A percentile compares a stretch with the other conserved stretches of the same genome.
Conservation (phyloP, 1,140 invertebrate genomes). For the Diprion similis region DNA sequence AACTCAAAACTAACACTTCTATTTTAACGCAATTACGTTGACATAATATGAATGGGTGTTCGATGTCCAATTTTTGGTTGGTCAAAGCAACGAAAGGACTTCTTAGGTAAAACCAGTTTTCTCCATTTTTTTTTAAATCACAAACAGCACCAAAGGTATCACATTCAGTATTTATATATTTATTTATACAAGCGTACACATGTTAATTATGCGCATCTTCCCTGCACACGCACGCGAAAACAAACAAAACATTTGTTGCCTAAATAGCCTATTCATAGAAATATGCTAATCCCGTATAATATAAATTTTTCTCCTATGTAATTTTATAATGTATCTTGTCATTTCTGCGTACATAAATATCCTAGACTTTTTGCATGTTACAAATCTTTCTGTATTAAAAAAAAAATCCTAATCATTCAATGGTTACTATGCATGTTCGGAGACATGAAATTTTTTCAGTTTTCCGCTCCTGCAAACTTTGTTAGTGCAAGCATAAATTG, state of each 20-base stretch:
- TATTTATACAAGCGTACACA: neutral
- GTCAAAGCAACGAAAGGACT: neutral
- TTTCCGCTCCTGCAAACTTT: neutral
- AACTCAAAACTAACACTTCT: neutral
- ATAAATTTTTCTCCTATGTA: too few relatives aligned
- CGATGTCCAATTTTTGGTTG: neutral
- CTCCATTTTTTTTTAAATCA: neutral
- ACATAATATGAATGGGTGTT: neutral
- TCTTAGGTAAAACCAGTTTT: neutral
- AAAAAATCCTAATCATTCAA: neutral
- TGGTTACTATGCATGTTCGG: too few relatives aligned
- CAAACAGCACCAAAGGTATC: conserved; percentile 1
- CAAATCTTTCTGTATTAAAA: neutral
- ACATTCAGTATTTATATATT: neutral
- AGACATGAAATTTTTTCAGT: neutral
- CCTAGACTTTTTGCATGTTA: too few relatives aligned
- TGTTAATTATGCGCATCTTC: neutral
- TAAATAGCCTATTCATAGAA: too few relatives aligned
- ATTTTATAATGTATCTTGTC: too few relatives aligned
- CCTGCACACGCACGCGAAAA: neutral
- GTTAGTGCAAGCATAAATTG: neutral
- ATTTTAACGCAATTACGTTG: neutral
- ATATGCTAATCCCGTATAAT: too few relatives aligned
- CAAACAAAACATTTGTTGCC: neutral
- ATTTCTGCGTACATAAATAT: too few relatives aligned